Conservation (phyloP, 2,888 invertebrate species). For the Cheilosia grossa region DNA sequence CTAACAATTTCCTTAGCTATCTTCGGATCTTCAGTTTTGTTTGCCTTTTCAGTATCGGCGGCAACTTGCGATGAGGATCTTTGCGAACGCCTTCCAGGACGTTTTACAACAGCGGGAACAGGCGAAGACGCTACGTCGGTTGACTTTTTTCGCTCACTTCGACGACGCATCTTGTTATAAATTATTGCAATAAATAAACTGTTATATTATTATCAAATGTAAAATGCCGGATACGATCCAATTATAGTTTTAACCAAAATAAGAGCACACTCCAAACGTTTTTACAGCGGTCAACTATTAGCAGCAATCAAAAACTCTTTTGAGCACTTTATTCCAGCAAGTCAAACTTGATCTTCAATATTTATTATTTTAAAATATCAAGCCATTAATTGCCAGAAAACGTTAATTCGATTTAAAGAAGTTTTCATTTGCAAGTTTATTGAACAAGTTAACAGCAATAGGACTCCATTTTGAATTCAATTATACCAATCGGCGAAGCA, state of each 20-base stretch:
- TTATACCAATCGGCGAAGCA: conserved; percentile 36
- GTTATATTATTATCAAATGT: neutral
- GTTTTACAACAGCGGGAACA: conserved; percentile 75
- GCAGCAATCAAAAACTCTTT: neutral
- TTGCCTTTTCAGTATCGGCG: conserved; percentile 77
- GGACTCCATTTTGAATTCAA: conserved; percentile 50
- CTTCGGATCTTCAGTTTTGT: conserved; percentile 76
- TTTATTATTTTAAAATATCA: neutral
- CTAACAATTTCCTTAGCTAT: conserved; percentile 17
- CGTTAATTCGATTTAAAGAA: conserved; percentile 24
- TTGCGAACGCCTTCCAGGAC: conserved; percentile 79
- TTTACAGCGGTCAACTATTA: conserved; percentile 19
- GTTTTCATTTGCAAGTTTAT: conserved; percentile 33
- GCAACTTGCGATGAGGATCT: conserved; percentile 76
- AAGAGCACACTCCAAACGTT: conserved; percentile 33
- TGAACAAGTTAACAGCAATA: conserved; percentile 31
- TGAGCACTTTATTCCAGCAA: neutral
- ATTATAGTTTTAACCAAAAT: conserved; percentile 12
- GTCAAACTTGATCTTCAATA: neutral
- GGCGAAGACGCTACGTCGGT: conserved; percentile 85
- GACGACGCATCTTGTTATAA: conserved; percentile 87
- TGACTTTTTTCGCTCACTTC: conserved; percentile 88
- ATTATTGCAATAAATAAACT: neutral
- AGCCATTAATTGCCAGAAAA: conserved; percentile 5
- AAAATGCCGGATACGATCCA: conserved; percentile 24